phyloP scores from a whole-genome alignment of 2,888 invertebrate genomes.

The Spilarctia lutea region DNA sequence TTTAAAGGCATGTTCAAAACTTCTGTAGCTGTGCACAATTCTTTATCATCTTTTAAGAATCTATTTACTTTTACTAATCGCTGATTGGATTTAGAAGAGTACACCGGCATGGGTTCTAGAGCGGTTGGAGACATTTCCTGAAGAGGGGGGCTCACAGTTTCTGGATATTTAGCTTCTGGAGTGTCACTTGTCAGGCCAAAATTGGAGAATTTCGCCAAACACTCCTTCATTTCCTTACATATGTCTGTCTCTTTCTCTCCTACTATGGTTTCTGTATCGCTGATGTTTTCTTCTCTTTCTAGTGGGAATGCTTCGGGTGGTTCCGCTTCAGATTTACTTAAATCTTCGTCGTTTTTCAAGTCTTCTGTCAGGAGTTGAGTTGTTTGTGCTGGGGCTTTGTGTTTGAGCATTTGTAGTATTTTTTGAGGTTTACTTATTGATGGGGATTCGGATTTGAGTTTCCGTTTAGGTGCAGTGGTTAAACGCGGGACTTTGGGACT shows the following conservation, averaged over 20 bases:
- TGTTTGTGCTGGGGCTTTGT: constrained; percentile 64
- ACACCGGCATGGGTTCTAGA: constrained; percentile 69
- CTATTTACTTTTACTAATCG: constrained; percentile 71
- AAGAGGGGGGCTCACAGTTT: constrained; percentile 78
- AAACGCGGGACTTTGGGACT: constrained; percentile 68
- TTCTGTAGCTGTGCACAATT: constrained; percentile 62
- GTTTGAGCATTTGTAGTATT: constrained; percentile 75
- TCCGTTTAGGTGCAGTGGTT: constrained; percentile 69
- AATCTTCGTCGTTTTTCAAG: constrained; percentile 55
- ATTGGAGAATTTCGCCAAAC: constrained; percentile 75
- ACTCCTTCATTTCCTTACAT: constrained; percentile 76
- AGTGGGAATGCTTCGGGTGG: constrained; percentile 77
- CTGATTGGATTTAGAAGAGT: constrained; percentile 70
- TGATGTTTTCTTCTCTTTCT: constrained; percentile 69
- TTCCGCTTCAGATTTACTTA: constrained; percentile 61
- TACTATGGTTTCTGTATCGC: constrained; percentile 70
- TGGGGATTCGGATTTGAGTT: constrained; percentile 66
- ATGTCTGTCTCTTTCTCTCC: constrained; percentile 54
- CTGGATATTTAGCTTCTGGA: constrained; percentile 63
- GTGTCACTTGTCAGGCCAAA: constrained; percentile 66
- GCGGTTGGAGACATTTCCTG: constrained; percentile 80
- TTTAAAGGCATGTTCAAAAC: constrained; percentile 70
- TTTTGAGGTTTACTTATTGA: constrained; percentile 66
- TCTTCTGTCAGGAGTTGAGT: constrained; percentile 53
- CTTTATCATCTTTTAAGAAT: constrained; percentile 60